A percentile compares a stretch with the other conserved stretches of the same genome.
phyloP scores from a whole-genome alignment of 2,888 invertebrate species.

The Sminthurinus aureus region DNA sequence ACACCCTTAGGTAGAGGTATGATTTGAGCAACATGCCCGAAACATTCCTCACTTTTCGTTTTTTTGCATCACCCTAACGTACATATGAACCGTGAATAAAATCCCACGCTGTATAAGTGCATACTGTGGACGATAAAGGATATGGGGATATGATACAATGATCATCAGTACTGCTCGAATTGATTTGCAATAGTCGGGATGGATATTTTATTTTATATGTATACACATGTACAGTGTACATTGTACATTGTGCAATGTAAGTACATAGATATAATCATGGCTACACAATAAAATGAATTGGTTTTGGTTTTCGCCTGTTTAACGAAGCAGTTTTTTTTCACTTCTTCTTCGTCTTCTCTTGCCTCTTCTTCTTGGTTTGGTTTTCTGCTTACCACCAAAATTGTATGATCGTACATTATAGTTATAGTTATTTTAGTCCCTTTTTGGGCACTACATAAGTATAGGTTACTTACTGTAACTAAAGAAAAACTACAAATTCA shows the following conservation, averaged over 20 bases:
- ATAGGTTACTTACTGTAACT: not conserved
- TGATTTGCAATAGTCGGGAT: slow-evolving; percentile 11
- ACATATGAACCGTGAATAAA: not conserved
- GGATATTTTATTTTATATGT: no score
- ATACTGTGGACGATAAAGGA: no score
- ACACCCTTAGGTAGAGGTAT: no score
- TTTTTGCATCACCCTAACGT: no score
- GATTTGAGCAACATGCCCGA: no score
- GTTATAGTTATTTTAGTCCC: not conserved
- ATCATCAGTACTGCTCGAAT: not conserved
- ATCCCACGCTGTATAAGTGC: not conserved
- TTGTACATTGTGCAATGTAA: no score
- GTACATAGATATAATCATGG: no score
- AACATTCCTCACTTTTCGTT: no score
- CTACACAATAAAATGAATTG: not conserved
- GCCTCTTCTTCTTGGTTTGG: no score
- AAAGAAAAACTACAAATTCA: not conserved
- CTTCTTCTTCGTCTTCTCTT: no score
- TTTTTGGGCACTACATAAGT: not conserved
- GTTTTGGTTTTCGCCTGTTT: slow-evolving; percentile 21
- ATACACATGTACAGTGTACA: no score
- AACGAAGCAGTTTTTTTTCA: not conserved
- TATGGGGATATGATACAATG: no score
- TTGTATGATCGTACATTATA: not conserved
- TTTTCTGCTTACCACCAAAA: not conserved